A percentile compares a stretch with the other conserved stretches of the same genome.
phyloP scores from a whole-genome alignment of 2,888 invertebrate species.

The Orchesellides sinensis region DNA sequence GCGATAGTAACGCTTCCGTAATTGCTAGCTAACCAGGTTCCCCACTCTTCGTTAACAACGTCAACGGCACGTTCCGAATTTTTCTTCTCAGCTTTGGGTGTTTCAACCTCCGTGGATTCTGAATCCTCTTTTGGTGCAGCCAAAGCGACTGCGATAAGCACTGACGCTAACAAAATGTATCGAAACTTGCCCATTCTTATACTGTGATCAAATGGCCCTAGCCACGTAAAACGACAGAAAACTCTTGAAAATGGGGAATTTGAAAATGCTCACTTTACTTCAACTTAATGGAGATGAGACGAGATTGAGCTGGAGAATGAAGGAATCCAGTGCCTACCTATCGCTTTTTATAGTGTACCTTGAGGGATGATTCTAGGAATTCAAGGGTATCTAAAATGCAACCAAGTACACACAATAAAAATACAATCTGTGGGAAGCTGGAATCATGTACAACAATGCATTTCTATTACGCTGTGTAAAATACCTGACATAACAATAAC shows the following conservation, averaged over 20 bases:
- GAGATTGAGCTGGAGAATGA: slow-evolving; percentile 44
- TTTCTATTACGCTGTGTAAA: slow-evolving; percentile 6
- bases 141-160: slow-evolving; percentile 67
- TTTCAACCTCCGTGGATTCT: slow-evolving; percentile 40
- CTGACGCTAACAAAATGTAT: slow-evolving; percentile 59
- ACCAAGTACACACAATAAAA: slow-evolving; percentile 14
- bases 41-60: slow-evolving; percentile 67
- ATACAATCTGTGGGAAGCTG: slow-evolving; percentile 10
- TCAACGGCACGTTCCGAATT: slow-evolving; percentile 61
- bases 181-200: slow-evolving; percentile 16
- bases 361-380: slow-evolving; percentile 29
- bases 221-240: not conserved
- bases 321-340: slow-evolving; percentile 14
- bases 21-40: slow-evolving; percentile 62
- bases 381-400: slow-evolving; percentile 7
- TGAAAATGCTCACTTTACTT: no score
- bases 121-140: slow-evolving; percentile 71
- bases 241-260: not conserved
- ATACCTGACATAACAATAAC: no score
- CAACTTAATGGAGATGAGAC: slow-evolving; percentile 12
- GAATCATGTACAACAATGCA: slow-evolving; percentile 30
- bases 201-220: not conserved
- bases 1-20: slow-evolving; percentile 55
- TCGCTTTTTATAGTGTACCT: slow-evolving; percentile 62
- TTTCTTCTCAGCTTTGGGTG: slow-evolving; percentile 35